Base-by-base conservation (phyloP, 2,888 invertebrate species). In the Troides helena region DNA sequence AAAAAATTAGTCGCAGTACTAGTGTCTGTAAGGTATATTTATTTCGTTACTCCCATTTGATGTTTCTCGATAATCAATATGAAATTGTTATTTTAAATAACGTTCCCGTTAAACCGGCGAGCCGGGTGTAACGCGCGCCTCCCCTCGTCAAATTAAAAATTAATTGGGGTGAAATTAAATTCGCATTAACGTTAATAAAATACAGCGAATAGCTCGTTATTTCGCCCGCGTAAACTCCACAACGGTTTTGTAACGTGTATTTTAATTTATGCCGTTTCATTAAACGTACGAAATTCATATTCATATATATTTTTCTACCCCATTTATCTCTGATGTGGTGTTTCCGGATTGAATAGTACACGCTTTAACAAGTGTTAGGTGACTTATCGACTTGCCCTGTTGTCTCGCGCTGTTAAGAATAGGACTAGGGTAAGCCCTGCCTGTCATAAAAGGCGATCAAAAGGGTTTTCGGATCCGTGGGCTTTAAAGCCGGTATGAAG, bases 171-270 rank as follows among this genome's bases (percentile, higher is more conserved):
- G 50, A 67, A 67, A 67, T 61, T 67, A 61, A 67, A 23, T 67
- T 67, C 53, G 39, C 61, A 67, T 67, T 67, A 61, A 59, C 18
- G 53, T 67, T 67, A 56, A 61, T 66, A 66, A 67, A 67, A 56
- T 67, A 56, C 53, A 61, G 56, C 67, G 53, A 56, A 30, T 58
- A 43, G 58, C 56, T 61, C 53, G 56, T 53, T 66, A 53, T 67
- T 67, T 61, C 60, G 50, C 53, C 61, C 39, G 39, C 61, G 61
- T n/a, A 56, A 56, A 67, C 61, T 67, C 61, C 39, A 67, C 61
- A 66, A 59, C 67, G 23, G 56, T 61, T 67, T 62, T 39, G 21
- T 62, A 67, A 62, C 18, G 39, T 39, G 23, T 67, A 67, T 67
- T 67, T 61, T 60, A 66, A 66, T 59, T 66, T 60, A 12, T 50